Evolutionary conservation across 2,113 vertebrate genomes (phyloP).

Genomic region (Eulemur macaco): DNA sequence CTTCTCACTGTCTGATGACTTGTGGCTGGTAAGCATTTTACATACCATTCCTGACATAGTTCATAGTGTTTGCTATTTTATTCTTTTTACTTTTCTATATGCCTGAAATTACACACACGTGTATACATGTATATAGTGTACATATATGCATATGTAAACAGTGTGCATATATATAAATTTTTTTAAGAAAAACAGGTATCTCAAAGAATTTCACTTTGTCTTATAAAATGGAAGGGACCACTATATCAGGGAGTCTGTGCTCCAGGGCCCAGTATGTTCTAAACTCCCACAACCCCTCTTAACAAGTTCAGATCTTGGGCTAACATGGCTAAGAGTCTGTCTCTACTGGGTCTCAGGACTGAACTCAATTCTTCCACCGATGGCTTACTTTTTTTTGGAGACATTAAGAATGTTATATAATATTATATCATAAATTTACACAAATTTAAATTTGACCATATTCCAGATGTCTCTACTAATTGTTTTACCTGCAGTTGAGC

Average conservation of each 20-base stretch:
- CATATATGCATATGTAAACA: background rate
- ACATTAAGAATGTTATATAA: background rate
- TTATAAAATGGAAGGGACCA: background rate
- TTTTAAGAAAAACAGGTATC: background rate
- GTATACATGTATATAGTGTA: background rate
- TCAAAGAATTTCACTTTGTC: background rate
- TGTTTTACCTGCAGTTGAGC: background rate
- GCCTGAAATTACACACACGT: background rate
- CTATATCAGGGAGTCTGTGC: background rate
- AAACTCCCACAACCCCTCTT: background rate
- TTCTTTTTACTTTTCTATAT: background rate
- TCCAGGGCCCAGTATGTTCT: background rate
- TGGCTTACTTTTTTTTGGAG: background rate
- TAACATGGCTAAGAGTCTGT: background rate
- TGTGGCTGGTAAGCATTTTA: background rate
- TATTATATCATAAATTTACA: background rate
- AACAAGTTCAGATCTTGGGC: background rate
- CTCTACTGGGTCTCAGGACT: background rate
- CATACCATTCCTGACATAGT: background rate
- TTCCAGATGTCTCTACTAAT: background rate
- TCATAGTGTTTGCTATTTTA: background rate
- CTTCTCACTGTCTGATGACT: background rate
- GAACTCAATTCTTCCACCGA: background rate
- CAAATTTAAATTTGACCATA: background rate
- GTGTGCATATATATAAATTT: background rate